Conservation (phyloP, 2,797 vertebrate species). For the Cetoscarus ocellatus region DNA sequence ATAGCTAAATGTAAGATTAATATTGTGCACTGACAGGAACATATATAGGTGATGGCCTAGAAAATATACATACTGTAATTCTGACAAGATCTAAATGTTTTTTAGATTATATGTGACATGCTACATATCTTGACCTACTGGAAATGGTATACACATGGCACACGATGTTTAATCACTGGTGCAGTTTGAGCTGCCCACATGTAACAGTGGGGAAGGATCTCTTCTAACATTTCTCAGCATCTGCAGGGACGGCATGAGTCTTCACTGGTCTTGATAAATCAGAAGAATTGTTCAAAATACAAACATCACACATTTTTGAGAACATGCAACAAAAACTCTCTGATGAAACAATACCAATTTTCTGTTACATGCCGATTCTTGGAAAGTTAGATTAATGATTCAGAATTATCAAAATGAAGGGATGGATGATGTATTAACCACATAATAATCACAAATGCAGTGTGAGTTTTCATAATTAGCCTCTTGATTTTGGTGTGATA, state of each 20-base stretch:
- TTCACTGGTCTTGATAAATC: conserved; percentile 11
- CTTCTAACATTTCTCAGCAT: conserved; percentile 24
- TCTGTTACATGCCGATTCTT: conserved; percentile 2
- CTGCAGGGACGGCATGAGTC: background rate
- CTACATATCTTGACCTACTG: conserved; percentile 20
- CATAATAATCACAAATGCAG: background rate
- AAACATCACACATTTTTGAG: conserved; percentile 21
- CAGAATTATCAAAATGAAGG: conserved; percentile 1
- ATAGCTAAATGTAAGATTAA: conserved; percentile 66
- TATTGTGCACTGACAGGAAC: conserved; percentile 51
- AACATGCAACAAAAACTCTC: conserved; percentile 12
- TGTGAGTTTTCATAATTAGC: background rate
- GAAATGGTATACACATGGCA: conserved; percentile 12
- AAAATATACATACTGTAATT: conserved; percentile 41
- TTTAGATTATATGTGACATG: conserved; percentile 29
- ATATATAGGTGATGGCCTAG: conserved; percentile 50
- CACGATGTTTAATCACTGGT: background rate
- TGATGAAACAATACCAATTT: conserved; percentile 13
- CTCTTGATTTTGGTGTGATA: background rate
- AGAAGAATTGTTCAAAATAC: conserved; percentile 1
- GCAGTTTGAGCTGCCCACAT: conserved; percentile 2
- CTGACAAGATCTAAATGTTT: conserved; percentile 43
- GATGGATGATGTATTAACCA: background rate
- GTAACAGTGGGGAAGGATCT: background rate
- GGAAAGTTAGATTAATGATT: conserved; percentile 1